Evolutionary conservation across 2,113 vertebrate genomes (phyloP).

Genomic region (Paramisgurnus dabryanus): DNA sequence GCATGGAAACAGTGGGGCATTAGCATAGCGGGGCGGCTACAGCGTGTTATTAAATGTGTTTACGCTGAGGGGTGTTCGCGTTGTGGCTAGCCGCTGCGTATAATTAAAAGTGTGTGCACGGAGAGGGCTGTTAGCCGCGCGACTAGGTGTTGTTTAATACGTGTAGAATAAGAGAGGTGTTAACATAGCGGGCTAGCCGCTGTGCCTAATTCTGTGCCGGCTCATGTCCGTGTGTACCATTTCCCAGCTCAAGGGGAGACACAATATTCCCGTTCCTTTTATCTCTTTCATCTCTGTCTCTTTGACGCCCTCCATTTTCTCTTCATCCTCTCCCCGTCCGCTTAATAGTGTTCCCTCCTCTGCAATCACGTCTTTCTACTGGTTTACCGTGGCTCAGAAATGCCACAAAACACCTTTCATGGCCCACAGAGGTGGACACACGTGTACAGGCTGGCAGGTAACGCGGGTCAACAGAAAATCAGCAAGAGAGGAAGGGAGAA

Average conservation of each 20-base stretch:
- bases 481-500: neutral
- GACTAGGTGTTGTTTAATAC: constrained; percentile 25
- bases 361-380: constrained; percentile 32
- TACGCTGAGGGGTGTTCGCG: constrained; percentile 10
- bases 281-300: constrained; percentile 50
- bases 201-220: constrained; percentile 39
- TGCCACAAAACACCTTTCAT: neutral
- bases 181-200: constrained; percentile 33
- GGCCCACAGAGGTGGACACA: neutral
- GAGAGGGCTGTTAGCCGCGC: constrained; percentile 13
- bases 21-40: constrained; percentile 17
- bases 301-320: constrained; percentile 42
- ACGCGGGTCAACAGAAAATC: neutral
- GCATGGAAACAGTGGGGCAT: constrained; percentile 26
- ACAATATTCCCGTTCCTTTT: constrained; percentile 44
- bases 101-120: constrained; percentile 5
- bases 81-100: constrained; percentile 26
- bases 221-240: constrained; percentile 43
- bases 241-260: constrained; percentile 52
- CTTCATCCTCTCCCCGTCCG: constrained; percentile 40
- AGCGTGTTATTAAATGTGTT: constrained; percentile 13
- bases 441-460: neutral
- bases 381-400: constrained; percentile 28
- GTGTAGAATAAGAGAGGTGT: constrained; percentile 18
- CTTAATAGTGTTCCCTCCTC: constrained; percentile 37